Evolutionary conservation across 2,888 invertebrate species (phyloP).

Genomic region (Tupiocoris notatus): DNA sequence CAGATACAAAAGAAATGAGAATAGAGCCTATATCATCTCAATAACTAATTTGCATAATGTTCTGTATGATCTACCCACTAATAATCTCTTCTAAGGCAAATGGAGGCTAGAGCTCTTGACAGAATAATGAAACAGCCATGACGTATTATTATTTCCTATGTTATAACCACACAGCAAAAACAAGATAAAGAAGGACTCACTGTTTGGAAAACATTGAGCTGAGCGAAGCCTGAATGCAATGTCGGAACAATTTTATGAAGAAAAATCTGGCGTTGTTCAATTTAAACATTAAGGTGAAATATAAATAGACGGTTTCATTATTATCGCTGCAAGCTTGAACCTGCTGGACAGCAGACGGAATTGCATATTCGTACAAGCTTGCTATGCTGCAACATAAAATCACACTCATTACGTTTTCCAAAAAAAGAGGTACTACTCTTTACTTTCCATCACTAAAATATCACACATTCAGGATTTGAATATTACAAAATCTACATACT

Average conservation of each 20-base stretch:
- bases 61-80: too few species aligned
- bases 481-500: constrained; percentile 53
- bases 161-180: too few species aligned
- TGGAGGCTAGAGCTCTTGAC: too few species aligned
- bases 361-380: constrained; percentile 71
- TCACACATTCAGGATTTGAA: neutral
- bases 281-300: constrained; percentile 48
- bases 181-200: constrained; percentile 8
- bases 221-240: constrained; percentile 34
- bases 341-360: constrained; percentile 68
- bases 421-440: too few species aligned
- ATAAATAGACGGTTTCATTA: constrained; percentile 54
- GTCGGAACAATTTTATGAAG: constrained; percentile 40
- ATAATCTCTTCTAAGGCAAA: too few species aligned
- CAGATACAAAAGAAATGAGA: too few species aligned
- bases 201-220: constrained; percentile 13
- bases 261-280: constrained; percentile 41
- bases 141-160: too few species aligned
- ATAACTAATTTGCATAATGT: too few species aligned
- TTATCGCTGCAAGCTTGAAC: constrained; percentile 56
- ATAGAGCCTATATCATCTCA: too few species aligned
- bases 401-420: too few species aligned
- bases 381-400: constrained; percentile 65
- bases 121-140: too few species aligned
- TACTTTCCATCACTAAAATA: too few species aligned